These are phyloP conservation scores for Halichoerus grypus DNA, from an alignment of 2,113 vertebrate genomes.

Conservation along the genomic window DNA sequence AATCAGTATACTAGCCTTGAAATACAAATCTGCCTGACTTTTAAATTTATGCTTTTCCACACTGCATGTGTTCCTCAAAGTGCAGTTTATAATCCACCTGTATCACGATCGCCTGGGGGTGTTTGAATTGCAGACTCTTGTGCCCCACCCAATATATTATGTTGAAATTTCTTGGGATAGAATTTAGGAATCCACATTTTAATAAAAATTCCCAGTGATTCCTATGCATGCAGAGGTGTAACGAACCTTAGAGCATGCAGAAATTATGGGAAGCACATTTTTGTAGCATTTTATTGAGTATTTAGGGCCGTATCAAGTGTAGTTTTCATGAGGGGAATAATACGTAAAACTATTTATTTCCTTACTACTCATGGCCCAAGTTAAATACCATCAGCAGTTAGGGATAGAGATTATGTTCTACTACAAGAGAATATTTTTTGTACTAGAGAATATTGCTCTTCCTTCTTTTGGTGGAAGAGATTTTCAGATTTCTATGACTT, in stretches of 20 bases:
- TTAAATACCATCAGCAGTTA: neutral
- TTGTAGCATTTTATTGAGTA: neutral
- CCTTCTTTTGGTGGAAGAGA: neutral
- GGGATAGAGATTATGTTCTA: neutral
- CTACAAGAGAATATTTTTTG: neutral
- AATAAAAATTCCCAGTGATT: neutral
- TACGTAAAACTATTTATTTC: neutral
- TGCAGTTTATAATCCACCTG: neutral
- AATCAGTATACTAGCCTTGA: neutral
- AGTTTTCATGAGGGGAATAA: neutral
- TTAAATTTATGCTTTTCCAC: neutral
- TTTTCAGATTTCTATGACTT: neutral
- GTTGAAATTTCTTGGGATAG: neutral
- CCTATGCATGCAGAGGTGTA: neutral
- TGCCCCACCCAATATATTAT: neutral
- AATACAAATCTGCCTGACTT: neutral
- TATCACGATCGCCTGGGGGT: neutral
- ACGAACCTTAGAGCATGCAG: neutral
- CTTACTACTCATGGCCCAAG: neutral
- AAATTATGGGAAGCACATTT: neutral
- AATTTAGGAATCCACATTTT: neutral
- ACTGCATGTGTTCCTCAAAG: neutral
- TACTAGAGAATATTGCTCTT: neutral
- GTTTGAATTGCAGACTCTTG: neutral
- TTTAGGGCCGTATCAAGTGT: neutral